A percentile compares a stretch with the other conserved stretches of the same genome.
phyloP scores from a whole-genome alignment of 2,888 invertebrate genomes.

The Malthinus flaveolus region DNA sequence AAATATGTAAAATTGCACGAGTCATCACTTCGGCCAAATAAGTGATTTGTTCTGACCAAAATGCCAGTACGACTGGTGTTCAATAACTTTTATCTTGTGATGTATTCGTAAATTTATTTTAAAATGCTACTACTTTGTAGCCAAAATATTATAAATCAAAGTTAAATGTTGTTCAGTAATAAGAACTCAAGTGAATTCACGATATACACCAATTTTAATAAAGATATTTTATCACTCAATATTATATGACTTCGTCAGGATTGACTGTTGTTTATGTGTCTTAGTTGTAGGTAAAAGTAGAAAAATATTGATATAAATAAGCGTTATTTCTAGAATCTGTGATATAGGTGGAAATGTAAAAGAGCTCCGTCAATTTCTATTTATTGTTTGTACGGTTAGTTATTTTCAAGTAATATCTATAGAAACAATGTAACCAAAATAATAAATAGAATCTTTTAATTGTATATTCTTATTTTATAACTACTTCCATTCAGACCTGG shows the following conservation, averaged over 20 bases:
- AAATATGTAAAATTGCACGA: constrained; percentile 10
- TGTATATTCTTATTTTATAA: constrained; percentile 6
- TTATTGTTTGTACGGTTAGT: constrained; percentile 32
- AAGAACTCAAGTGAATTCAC: constrained; percentile 40
- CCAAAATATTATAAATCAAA: constrained; percentile 28
- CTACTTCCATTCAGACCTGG: not conserved
- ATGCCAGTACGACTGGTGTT: constrained; percentile 21
- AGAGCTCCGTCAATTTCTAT: constrained; percentile 45
- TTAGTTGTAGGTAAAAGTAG: constrained; percentile 30
- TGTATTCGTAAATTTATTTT: constrained; percentile 26
- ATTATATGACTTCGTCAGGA: constrained; percentile 38
- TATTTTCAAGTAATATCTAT: constrained; percentile 25
- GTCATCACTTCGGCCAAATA: constrained; percentile 25
- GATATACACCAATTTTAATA: constrained; percentile 44
- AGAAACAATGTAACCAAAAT: constrained; percentile 23
- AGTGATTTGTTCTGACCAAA: constrained; percentile 28
- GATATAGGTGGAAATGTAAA: constrained; percentile 44
- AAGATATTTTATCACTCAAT: constrained; percentile 42
- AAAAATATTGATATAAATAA: constrained; percentile 40
- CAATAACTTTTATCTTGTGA: constrained; percentile 29
- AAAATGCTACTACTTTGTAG: constrained; percentile 25
- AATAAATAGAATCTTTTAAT: constrained; percentile 25
- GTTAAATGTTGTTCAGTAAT: constrained; percentile 30
- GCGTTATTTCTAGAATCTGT: constrained; percentile 45
- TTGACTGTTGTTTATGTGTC: constrained; percentile 36